These are phyloP conservation scores for Pseudochaenichthys georgianus DNA, from an alignment of 2,797 vertebrate genomes.

Conservation along the genomic window DNA sequence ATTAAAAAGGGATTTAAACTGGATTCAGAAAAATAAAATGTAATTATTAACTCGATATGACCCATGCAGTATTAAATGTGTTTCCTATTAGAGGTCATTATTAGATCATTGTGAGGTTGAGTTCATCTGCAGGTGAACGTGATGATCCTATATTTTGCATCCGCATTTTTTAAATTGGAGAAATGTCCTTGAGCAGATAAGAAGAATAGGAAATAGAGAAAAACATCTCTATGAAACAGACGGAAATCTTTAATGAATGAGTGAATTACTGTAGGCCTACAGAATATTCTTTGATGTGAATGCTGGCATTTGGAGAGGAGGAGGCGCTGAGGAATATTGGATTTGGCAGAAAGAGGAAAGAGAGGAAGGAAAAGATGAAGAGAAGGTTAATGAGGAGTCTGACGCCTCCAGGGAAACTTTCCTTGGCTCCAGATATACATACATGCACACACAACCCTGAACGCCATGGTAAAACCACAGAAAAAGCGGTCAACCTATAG, in stretches of 20 bases:
- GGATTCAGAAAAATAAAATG: conserved; percentile 11
- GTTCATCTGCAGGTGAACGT: not conserved
- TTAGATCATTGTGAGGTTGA: not conserved
- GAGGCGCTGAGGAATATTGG: conserved; percentile 41
- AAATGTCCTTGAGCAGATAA: conserved; percentile 32
- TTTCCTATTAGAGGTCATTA: not conserved
- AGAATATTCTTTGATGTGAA: conserved; percentile 62
- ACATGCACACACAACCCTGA: conserved; percentile 46
- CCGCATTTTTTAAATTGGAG: conserved; percentile 14
- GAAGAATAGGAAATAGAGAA: conserved; percentile 3
- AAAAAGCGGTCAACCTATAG: conserved; percentile 67
- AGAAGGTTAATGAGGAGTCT: conserved; percentile 78
- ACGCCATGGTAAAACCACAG: conserved; percentile 61
- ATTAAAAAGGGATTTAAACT: conserved; percentile 3
- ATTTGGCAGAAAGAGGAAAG: conserved; percentile 45
- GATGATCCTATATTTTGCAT: not conserved
- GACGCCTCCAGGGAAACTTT: conserved; percentile 56
- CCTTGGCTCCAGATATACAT: conserved; percentile 70
- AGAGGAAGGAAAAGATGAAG: conserved; percentile 61
- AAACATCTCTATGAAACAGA: not conserved
- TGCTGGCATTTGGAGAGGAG: conserved; percentile 12
- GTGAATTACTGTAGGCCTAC: conserved; percentile 11
- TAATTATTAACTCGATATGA: not conserved
- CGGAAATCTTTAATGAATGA: conserved; percentile 28
- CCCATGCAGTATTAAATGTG: not conserved